These are phyloP conservation scores for Engraulis encrasicolus DNA, from an alignment of 2,113 vertebrate species.

Conservation along the genomic window DNA sequence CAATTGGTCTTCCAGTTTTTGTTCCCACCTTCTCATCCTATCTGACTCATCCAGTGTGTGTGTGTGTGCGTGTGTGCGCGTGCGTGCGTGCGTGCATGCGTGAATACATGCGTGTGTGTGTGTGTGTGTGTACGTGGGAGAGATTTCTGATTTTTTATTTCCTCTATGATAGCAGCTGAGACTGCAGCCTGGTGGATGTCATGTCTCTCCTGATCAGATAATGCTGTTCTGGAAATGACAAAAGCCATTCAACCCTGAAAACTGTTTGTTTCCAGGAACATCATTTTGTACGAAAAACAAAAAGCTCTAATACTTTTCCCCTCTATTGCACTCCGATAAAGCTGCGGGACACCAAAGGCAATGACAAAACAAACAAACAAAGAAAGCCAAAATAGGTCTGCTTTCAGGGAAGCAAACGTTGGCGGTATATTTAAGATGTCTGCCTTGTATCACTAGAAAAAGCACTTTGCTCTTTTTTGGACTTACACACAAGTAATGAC, in stretches of 20 bases:
- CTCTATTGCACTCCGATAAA: background rate
- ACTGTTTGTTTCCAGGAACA: conserved; percentile 28
- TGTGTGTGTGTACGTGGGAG: too few relatives aligned
- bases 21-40: too few relatives aligned
- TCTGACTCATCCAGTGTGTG: too few relatives aligned
- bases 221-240: conserved; percentile 45
- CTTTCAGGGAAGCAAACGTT: background rate
- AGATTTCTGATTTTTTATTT: conserved; percentile 22
- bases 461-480: too few relatives aligned
- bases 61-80: too few relatives aligned
- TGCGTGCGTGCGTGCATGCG: too few relatives aligned
- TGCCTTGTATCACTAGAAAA: too few relatives aligned
- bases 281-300: conserved; percentile 38
- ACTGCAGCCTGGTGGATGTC: background rate
- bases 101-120: too few relatives aligned
- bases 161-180: conserved; percentile 1
- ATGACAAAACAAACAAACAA: background rate
- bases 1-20: too few relatives aligned
- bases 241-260: conserved; percentile 37
- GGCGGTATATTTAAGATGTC: background rate
- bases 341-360: background rate
- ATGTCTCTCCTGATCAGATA: conserved; percentile 44
- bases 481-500: too few relatives aligned
- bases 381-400: background rate
- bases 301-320: conserved; percentile 1